Evolutionary conservation across 2,113 vertebrate species (phyloP).

Genomic region (Etia nguti): DNA sequence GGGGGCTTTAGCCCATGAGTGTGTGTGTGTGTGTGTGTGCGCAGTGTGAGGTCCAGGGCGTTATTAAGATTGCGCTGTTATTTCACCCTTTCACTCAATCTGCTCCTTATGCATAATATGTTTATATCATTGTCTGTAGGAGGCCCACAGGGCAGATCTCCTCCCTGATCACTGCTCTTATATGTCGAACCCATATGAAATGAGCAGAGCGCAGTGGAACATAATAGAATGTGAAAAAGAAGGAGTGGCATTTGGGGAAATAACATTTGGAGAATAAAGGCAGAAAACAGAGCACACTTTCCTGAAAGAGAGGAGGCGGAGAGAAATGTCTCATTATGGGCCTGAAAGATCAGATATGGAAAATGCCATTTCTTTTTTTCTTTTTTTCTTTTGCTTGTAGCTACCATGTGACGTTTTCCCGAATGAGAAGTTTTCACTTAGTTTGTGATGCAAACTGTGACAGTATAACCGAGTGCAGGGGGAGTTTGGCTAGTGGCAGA

Average conservation of each 20-base stretch:
- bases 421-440: not conserved
- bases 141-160: slow-evolving; percentile 12
- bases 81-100: slow-evolving; percentile 47
- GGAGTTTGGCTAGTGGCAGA: not conserved
- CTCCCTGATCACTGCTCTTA: slow-evolving; percentile 36
- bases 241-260: slow-evolving; percentile 43
- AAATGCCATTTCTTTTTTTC: slow-evolving; percentile 3
- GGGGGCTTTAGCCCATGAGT: not conserved
- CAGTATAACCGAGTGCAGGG: not conserved
- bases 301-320: not conserved
- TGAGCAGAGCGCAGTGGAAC: slow-evolving; percentile 11
- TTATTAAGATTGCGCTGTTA: slow-evolving; percentile 57
- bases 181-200: slow-evolving; percentile 9
- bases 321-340: slow-evolving; percentile 17
- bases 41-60: not conserved
- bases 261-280: slow-evolving; percentile 35
- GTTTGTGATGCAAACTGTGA: not conserved
- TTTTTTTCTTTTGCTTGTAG: not conserved
- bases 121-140: slow-evolving; percentile 45
- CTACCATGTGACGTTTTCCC: not conserved
- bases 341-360: slow-evolving; percentile 11
- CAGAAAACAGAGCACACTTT: not conserved
- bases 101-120: slow-evolving; percentile 45
- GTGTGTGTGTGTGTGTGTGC: not conserved
- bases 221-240: slow-evolving; percentile 35